Evolutionary conservation across 37 sponge, comb jelly and placozoan genomes (phyloP).

Genomic region (Amphimedon queenslandica): DNA sequence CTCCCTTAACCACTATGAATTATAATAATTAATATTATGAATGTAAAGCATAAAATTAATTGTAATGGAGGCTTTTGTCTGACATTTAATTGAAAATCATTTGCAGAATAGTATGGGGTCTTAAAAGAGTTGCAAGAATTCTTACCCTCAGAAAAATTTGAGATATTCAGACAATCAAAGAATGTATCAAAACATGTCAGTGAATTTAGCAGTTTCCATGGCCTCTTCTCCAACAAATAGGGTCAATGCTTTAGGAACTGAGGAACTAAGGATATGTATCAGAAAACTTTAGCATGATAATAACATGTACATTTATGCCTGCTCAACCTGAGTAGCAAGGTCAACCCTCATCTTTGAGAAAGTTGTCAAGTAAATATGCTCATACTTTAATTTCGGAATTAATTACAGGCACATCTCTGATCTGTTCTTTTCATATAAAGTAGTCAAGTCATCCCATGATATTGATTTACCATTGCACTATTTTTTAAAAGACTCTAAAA

Average conservation of each 20-base stretch:
- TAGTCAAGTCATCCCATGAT: constrained; percentile 13
- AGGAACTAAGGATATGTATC: constrained; percentile 26
- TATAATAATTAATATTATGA: neutral
- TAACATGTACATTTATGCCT: neutral
- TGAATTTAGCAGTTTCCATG: constrained; percentile 13
- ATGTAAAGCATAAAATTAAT: neutral
- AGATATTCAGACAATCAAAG: constrained; percentile 49
- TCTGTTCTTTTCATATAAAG: constrained; percentile 15
- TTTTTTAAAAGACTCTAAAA: neutral
- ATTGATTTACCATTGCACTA: constrained; percentile 24
- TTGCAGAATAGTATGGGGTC: constrained; percentile 7
- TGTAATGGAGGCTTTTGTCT: neutral
- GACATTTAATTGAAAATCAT: constrained; percentile 9
- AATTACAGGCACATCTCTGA: constrained; percentile 1
- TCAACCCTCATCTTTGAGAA: constrained; percentile 61
- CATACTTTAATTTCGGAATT: constrained; percentile 49
- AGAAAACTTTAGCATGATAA: neutral
- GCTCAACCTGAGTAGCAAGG: constrained; percentile 59
- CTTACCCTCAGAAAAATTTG: neutral
- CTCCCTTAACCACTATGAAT: too few species aligned
- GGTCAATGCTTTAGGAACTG: constrained; percentile 22
- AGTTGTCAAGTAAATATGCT: constrained; percentile 44
- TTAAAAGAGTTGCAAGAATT: neutral
- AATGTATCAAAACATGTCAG: constrained; percentile 19
- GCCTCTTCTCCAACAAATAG: constrained; percentile 10